phyloP scores from a whole-genome alignment of 2,113 vertebrate genomes.

The Greenwoodochromis staneri region DNA sequence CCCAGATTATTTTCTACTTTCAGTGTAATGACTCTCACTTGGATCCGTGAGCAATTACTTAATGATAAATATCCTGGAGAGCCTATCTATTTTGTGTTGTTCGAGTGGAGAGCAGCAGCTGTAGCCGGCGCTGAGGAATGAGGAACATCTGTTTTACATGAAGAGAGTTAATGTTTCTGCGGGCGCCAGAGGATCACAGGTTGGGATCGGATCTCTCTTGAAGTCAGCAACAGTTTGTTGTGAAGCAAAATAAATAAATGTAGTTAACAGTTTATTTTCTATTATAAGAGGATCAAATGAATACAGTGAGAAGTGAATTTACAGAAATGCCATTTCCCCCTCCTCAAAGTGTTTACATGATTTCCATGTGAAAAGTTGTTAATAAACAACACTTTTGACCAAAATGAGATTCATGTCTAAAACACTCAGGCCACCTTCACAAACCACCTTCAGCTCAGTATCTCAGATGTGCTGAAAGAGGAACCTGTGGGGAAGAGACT shows the following conservation, averaged over 20 bases:
- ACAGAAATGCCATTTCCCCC: accelerated
- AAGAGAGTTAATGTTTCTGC: slow-evolving; percentile 1
- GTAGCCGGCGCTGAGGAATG: slow-evolving; percentile 1
- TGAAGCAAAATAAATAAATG: background rate
- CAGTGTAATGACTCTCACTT: slow-evolving; percentile 34
- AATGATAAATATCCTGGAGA: slow-evolving; percentile 40
- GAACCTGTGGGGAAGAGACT: background rate
- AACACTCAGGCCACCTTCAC: background rate
- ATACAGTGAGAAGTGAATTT: background rate
- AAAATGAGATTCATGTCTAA: too few relatives aligned
- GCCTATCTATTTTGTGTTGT: slow-evolving; percentile 16
- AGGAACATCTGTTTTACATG: slow-evolving; percentile 40
- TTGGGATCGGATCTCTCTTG: background rate
- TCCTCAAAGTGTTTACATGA: background rate
- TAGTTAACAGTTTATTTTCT: background rate
- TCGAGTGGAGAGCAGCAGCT: slow-evolving; percentile 14
- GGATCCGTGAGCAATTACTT: background rate
- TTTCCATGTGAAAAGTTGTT: background rate
- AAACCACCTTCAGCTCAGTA: background rate
- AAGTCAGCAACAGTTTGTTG: background rate
- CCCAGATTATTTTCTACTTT: slow-evolving; percentile 37
- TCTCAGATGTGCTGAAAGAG: background rate
- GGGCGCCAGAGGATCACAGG: background rate
- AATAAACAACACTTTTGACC: background rate
- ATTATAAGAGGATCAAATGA: background rate